phyloP scores from a whole-genome alignment of 2,113 vertebrate genomes.

The Eira barbara region DNA sequence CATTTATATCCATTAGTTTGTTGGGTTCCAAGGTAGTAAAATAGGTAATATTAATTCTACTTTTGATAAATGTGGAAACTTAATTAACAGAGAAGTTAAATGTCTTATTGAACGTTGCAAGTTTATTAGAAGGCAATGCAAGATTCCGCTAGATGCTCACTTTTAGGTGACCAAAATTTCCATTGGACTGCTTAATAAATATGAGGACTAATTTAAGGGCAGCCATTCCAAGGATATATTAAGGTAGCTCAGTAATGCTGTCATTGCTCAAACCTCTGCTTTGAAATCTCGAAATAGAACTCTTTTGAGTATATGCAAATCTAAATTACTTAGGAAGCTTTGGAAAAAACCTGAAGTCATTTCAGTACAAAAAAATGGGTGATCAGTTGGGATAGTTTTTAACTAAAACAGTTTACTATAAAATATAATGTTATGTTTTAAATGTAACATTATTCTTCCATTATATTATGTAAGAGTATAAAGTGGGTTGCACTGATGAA shows the following conservation, averaged over 20 bases:
- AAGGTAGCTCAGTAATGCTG: background rate
- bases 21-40: background rate
- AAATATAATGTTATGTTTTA: background rate
- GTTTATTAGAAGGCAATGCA: background rate
- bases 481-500: background rate
- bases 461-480: background rate
- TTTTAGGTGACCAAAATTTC: background rate
- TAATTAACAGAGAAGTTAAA: background rate
- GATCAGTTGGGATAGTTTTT: background rate
- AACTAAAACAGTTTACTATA: background rate
- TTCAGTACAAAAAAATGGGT: background rate
- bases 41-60: background rate
- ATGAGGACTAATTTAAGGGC: background rate
- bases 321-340: background rate
- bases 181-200: background rate
- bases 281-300: background rate
- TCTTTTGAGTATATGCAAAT: background rate
- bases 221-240: background rate
- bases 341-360: background rate
- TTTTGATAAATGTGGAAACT: background rate
- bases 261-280: background rate
- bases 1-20: background rate
- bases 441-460: background rate
- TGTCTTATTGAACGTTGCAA: background rate
- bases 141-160: background rate